Conservation (phyloP, 2,113 vertebrate genomes). For the Anguilla rostrata region DNA sequence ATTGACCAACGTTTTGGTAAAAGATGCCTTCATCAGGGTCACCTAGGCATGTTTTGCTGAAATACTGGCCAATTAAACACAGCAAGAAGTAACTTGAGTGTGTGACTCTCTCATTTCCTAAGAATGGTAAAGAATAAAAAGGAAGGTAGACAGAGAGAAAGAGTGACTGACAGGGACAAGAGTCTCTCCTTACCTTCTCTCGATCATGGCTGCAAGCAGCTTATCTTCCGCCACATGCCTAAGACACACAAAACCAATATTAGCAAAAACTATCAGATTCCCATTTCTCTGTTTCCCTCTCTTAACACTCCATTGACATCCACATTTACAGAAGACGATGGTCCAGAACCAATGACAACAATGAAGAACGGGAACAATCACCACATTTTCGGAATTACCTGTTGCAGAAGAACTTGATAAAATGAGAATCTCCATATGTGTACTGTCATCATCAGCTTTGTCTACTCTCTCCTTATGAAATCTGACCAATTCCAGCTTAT, state of each 20-base stretch:
- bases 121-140: too few species aligned
- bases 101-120: too few species aligned
- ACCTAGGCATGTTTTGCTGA: too few species aligned
- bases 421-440: neutral
- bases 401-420: neutral
- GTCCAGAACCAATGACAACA: neutral
- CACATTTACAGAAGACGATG: neutral
- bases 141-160: neutral
- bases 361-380: neutral
- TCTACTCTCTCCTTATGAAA: neutral
- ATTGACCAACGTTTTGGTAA: too few species aligned
- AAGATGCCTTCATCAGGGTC: too few species aligned
- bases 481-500: neutral
- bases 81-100: too few species aligned
- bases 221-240: slow-evolving; percentile 98
- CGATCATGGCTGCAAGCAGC: slow-evolving; percentile 91
- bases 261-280: neutral
- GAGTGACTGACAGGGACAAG: neutral
- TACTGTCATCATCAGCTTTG: neutral
- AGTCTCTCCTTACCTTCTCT: slow-evolving; percentile 78
- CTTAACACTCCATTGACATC: neutral
- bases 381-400: neutral
- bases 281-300: neutral
- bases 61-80: too few species aligned
- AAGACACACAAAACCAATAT: slow-evolving; percentile 42